These are phyloP conservation scores for Drosophila navojoa DNA, from an alignment of 1,140 invertebrate species.

Conservation along the genomic window DNA sequence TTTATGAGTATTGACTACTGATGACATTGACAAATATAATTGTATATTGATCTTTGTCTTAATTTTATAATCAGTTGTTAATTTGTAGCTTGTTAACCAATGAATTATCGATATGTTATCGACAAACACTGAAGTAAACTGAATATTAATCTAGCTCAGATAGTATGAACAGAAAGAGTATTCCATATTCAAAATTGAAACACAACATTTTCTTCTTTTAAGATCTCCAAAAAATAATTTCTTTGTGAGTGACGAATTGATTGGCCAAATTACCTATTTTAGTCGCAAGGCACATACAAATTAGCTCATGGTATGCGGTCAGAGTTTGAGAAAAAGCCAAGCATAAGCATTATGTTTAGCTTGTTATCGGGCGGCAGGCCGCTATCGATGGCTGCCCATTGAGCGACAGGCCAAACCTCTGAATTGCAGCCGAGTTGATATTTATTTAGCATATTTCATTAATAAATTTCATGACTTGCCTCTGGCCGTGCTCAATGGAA, in stretches of 20 bases:
- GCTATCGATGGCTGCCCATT: constrained; percentile 22
- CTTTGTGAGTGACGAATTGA: constrained; percentile 37
- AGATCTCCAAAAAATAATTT: background rate
- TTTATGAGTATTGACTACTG: no score
- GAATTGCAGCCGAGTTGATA: background rate
- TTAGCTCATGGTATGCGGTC: background rate
- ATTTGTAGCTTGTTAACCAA: no score
- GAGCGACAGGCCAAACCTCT: constrained; percentile 39
- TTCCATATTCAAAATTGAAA: background rate
- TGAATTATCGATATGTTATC: constrained; percentile 1
- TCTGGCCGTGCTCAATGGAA: background rate
- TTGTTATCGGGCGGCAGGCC: background rate
- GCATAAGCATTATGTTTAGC: constrained; percentile 47
- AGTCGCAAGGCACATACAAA: constrained; percentile 13
- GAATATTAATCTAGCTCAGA: no score
- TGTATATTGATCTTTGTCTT: no score
- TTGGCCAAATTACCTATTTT: constrained; percentile 32
- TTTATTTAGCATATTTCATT: constrained; percentile 60
- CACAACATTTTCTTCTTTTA: background rate
- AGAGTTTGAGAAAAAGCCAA: background rate
- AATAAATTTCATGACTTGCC: constrained; percentile 61
- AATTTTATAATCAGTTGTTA: no score
- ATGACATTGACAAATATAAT: no score
- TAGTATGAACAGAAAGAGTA: background rate
- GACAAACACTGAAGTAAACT: no score